Conservation (phyloP, 2,113 vertebrate species). For the Pangasianodon hypophthalmus region DNA sequence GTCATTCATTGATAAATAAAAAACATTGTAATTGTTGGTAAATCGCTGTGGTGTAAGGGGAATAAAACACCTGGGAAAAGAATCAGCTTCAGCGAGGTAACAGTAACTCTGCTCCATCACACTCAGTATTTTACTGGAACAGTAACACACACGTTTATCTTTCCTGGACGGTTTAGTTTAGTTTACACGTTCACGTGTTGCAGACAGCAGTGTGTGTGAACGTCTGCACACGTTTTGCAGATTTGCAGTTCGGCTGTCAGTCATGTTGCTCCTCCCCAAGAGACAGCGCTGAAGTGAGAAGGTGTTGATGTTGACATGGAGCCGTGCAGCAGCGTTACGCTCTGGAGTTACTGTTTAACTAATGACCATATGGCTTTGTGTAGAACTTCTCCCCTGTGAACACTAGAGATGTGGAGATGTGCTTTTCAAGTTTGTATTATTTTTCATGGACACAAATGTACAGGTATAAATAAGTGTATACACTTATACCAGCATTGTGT, state of each 20-base stretch:
- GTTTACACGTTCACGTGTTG: not conserved
- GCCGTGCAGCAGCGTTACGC: not conserved
- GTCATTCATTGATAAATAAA: not conserved
- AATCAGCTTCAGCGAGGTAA: not conserved
- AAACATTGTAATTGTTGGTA: not conserved
- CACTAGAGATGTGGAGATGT: not conserved
- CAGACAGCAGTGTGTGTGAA: not conserved
- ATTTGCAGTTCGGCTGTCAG: not conserved
- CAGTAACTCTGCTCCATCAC: not conserved
- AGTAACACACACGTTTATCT: not conserved
- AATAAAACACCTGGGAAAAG: not conserved
- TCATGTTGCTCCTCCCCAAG: not conserved
- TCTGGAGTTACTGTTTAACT: not conserved
- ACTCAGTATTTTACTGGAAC: not conserved
- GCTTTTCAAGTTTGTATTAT: not conserved
- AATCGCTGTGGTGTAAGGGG: not conserved
- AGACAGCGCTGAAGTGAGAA: not conserved
- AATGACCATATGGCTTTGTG: conserved; percentile 4
- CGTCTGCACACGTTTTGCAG: not conserved
- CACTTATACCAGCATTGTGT: not conserved
- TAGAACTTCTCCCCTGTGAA: not conserved
- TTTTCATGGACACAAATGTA: not conserved
- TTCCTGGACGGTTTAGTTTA: not conserved
- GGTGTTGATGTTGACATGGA: conserved; percentile 1
- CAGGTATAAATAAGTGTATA: not conserved